Percentiles rank a stretch among this genome's conserved stretches.
Evolutionary conservation across 1,140 invertebrate genomes (phyloP).

Genomic region (Drosophila nikananu): DNA sequence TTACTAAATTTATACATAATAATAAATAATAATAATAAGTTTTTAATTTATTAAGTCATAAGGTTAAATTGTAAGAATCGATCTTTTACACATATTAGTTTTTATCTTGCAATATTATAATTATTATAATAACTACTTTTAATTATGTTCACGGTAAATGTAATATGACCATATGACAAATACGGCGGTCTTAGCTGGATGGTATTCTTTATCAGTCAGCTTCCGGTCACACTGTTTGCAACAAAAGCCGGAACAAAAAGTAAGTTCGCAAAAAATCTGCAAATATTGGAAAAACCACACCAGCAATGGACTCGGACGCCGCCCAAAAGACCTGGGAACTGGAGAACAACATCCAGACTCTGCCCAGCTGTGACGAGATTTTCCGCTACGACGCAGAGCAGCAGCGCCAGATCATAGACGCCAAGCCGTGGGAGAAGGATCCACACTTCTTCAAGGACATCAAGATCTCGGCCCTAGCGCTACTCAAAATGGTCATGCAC

Average conservation of each 20-base stretch:
- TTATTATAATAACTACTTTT: too few species aligned
- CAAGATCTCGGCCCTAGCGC: constrained; percentile 98
- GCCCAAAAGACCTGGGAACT: constrained; percentile 98
- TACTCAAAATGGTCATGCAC: constrained; percentile 99
- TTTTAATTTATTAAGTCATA: too few species aligned
- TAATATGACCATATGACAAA: not conserved
- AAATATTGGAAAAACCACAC: not conserved
- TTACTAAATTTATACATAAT: too few species aligned
- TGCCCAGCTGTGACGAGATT: constrained; percentile 97
- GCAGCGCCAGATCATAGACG: constrained; percentile 97
- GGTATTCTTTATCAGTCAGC: not conserved
- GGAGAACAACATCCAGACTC: constrained; percentile 95
- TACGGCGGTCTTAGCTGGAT: not conserved
- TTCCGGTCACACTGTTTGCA: not conserved
- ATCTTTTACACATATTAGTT: too few species aligned
- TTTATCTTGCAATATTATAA: too few species aligned
- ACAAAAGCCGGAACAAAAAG: constrained; percentile 32
- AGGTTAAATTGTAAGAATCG: too few species aligned
- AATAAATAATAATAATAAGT: too few species aligned
- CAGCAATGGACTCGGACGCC: constrained; percentile 86
- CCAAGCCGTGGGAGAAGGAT: constrained; percentile 97
- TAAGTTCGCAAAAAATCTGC: not conserved
- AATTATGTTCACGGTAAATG: not conserved
- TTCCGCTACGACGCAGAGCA: constrained; percentile 98
- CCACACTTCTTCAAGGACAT: constrained; percentile 99